Evolutionary conservation across 2,113 vertebrate species (phyloP).

Genomic region (Chamaea fasciata): DNA sequence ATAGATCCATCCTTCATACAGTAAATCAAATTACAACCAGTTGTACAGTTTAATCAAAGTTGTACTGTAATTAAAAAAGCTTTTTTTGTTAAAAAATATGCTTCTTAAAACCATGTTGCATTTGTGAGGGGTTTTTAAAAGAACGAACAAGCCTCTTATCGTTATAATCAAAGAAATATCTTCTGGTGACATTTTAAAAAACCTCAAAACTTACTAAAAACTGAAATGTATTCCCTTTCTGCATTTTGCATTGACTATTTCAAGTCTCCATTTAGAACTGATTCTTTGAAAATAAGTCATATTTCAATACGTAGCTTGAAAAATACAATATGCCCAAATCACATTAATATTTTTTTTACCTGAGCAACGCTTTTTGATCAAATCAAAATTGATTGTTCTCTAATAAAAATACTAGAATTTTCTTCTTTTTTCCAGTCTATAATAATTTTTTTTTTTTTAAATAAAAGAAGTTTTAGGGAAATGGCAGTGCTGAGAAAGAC

Average conservation of each 20-base stretch:
- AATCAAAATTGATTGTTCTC: slow-evolving; percentile 15
- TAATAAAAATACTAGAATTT: neutral
- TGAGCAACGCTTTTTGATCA: neutral
- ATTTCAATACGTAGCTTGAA: neutral
- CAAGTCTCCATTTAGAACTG: neutral
- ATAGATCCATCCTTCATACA: neutral
- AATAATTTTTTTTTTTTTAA: no score
- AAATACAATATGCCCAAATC: neutral
- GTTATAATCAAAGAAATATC: neutral
- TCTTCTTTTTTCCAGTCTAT: neutral
- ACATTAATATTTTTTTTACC: neutral
- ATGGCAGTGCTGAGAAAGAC: neutral
- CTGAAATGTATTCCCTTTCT: neutral
- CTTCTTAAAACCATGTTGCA: neutral
- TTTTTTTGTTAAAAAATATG: neutral
- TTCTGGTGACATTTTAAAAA: neutral
- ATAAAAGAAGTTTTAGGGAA: neutral
- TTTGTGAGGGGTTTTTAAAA: neutral
- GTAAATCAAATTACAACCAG: neutral
- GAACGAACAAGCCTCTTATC: neutral
- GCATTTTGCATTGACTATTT: neutral
- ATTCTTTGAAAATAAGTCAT: neutral
- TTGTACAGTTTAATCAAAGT: neutral
- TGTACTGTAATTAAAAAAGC: neutral
- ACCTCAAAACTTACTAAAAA: neutral